phyloP scores from a whole-genome alignment of 2,113 vertebrate genomes.

The Guaruba guarouba region DNA sequence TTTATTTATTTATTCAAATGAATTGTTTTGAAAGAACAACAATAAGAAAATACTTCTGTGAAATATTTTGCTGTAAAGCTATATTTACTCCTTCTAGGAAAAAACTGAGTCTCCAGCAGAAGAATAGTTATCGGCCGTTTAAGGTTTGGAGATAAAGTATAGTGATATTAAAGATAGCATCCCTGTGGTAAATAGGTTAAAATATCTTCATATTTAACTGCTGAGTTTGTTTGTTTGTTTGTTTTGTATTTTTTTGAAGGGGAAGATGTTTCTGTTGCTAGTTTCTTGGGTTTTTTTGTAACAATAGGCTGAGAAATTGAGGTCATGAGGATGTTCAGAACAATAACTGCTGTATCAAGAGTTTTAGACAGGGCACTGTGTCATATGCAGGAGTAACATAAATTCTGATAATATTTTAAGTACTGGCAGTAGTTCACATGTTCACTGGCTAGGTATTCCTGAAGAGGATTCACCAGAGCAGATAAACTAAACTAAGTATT shows the following conservation, averaged over 20 bases:
- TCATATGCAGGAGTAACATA: not conserved
- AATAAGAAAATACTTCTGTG: not conserved
- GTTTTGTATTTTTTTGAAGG: not conserved
- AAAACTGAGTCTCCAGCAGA: not conserved
- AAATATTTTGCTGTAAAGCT: not conserved
- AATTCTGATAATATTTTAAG: conserved; percentile 50
- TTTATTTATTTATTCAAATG: conserved; percentile 32
- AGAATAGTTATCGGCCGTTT: not conserved
- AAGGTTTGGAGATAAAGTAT: not conserved
- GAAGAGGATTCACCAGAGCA: conserved; percentile 40
- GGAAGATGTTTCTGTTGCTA: not conserved
- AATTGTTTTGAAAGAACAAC: not conserved
- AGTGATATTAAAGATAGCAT: not conserved
- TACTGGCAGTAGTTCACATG: conserved; percentile 32
- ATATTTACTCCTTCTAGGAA: conserved; percentile 12
- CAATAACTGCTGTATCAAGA: not conserved
- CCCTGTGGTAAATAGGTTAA: not conserved
- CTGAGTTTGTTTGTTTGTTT: not conserved
- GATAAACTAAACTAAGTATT: conserved; percentile 34
- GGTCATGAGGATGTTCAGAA: not conserved
- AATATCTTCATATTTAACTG: not conserved
- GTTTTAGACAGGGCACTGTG: not conserved
- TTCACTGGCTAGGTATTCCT: conserved; percentile 50
- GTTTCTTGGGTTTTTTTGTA: not conserved
- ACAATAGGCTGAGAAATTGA: not conserved